Base-by-base conservation (phyloP, 2,113 vertebrate species). In the Stegastes partitus region DNA sequence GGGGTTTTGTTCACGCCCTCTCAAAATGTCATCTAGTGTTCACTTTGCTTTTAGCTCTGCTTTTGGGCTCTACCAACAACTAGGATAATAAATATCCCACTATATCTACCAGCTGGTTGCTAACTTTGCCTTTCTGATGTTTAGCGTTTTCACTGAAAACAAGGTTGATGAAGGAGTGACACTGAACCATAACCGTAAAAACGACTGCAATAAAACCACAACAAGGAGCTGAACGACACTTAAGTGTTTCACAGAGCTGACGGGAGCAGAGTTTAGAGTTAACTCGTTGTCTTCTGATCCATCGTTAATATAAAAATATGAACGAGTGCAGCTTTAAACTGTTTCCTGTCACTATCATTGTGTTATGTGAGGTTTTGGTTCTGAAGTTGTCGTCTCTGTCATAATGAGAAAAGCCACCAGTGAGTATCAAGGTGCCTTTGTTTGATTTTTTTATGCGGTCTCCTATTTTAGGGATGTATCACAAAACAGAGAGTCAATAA, bases 401-500 rank as follows among this genome's bases (percentile, higher is more conserved):
- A 15, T 42, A 14, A 42, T 42, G 7, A 34, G 31, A 34, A 34
- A 34, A 34, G 31, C 10, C 31, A 34, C 10, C 10, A 34, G 31
- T 34, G 31, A 14, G 2, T 15, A 12, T 15, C 39, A 42, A 12
- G 39, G 39, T 62, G 25, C 8, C 25, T 25, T 62, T 69, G 65
- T 62, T 57, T 49, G 55, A 1, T 47, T 62, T 57, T 55, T 59
- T 59, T 25, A 53, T 47, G 18, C 1, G 2, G 1, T 45, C 21
- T 50, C 22, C 42, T 16, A 37, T 68, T 45, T 64, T 53, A 47
- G 54, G 37, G 6, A 28, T 23, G 16, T 28, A 63, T 72, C 31
- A 59, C 11, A 55, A 44, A 71, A 28, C 57, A n/a, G 1, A 64
- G 45, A 64, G 45, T 59, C 62, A 34, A 45, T 75, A 21, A 37